Base-by-base conservation (phyloP, 2,797 vertebrate genomes). In the Kryptolebias ocellatus region DNA sequence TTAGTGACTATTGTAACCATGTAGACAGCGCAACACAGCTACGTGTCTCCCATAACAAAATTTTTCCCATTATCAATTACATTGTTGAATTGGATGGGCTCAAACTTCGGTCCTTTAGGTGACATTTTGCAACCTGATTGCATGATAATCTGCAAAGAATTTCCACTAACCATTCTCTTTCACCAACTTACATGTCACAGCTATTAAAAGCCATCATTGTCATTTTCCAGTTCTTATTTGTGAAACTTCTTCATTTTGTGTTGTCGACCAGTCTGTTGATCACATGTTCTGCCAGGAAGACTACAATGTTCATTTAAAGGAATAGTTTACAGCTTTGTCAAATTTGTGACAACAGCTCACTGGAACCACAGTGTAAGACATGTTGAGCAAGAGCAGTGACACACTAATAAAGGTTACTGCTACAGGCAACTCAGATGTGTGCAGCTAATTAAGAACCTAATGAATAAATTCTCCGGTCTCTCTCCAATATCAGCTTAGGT, bases 381-480 rank as follows among this genome's bases (percentile, higher is more conserved):
- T 44, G 60, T 8, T 20, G 34, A 68, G 45, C 1, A 4, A 8
- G 39, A 65, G 44, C 56, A 50, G 42, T 63, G 49, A 63, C 67
- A 61, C 68, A 14, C 64, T 67, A 70, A 18, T 64, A 74, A 83
- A 78, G 65, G 60, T 71, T 65, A 67, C 24, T 1, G 65, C 83
- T 79, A 52, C 58, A 72, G 70, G 75, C 75, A 64, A 28, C 49
- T 55, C 50, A 69, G 44, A 62, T 2, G 37, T 67, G 49, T 53
- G 18, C 31, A 29, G 63, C 65, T 79, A 68, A 81, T 81, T 72
- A 70, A 66, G 47, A 42, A 76, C 67, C 7, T 66, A 74, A 78
- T 74, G 59, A 80, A 72, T 76, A 75, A 77, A 65, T 68, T 53
- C 8, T 27, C 42, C 45, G 16, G 39, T 64, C 31, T 63, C 56